A percentile compares a stretch with the other conserved stretches of the same genome.
Conservation (phyloP, 2,797 vertebrate species). For the Pseudopleuronectes americanus region DNA sequence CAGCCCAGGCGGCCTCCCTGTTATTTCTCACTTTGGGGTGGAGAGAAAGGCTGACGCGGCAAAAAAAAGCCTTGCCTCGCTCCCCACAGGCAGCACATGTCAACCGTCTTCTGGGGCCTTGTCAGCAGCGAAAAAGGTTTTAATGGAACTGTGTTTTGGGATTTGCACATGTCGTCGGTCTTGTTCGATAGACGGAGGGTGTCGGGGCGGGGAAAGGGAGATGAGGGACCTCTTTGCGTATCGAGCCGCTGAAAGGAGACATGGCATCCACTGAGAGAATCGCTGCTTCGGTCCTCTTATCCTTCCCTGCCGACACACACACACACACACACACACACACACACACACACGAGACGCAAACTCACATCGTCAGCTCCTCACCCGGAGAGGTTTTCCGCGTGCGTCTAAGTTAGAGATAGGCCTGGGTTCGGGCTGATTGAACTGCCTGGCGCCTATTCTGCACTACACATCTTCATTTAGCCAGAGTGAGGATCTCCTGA, state of each 20-base stretch:
- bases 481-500: conserved; percentile 38
- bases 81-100: conserved; percentile 65
- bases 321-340: conserved; percentile 26
- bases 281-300: conserved; percentile 43
- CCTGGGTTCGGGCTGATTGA: conserved; percentile 45
- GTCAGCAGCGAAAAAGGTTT: conserved; percentile 77
- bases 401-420: conserved; percentile 26
- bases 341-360: conserved; percentile 36
- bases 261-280: conserved; percentile 46
- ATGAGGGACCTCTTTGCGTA: conserved; percentile 57
- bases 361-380: conserved; percentile 40
- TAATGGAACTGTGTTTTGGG: conserved; percentile 79
- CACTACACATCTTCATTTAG: conserved; percentile 58
- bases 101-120: conserved; percentile 70
- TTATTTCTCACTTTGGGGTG: conserved; percentile 49
- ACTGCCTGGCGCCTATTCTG: conserved; percentile 37
- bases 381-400: conserved; percentile 26
- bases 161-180: conserved; percentile 63
- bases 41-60: conserved; percentile 50
- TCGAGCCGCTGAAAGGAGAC: conserved; percentile 67
- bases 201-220: conserved; percentile 47
- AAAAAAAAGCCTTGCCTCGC: conserved; percentile 50
- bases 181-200: conserved; percentile 54
- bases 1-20: conserved; percentile 33
- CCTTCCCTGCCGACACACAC: conserved; percentile 31